Evolutionary conservation across 2,888 invertebrate genomes (phyloP).

Genomic region (Pardosa pseudoannulata): DNA sequence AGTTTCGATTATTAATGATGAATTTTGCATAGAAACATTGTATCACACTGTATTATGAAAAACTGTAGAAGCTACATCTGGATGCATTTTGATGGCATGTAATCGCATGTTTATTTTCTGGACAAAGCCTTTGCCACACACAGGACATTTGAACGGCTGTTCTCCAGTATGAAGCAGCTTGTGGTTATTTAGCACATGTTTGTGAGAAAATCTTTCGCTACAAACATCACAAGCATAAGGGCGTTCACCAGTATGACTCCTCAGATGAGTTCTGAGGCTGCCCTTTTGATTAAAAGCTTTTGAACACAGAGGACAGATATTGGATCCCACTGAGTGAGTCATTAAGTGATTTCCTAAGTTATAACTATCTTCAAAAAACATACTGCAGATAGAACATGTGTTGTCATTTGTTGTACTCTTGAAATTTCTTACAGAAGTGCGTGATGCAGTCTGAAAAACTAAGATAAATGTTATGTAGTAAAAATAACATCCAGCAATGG

Average conservation of each 20-base stretch:
- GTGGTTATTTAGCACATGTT: constrained; percentile 22
- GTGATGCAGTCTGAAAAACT: constrained; percentile 13
- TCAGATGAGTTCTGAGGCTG: constrained; percentile 25
- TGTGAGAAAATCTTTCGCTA: constrained; percentile 20
- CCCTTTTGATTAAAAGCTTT: constrained; percentile 19
- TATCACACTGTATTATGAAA: neutral
- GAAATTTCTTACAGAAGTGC: neutral
- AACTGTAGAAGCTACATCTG: neutral
- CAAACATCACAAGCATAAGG: constrained; percentile 25
- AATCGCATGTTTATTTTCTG: constrained; percentile 27
- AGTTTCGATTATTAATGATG: neutral
- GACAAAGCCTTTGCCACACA: constrained; percentile 19
- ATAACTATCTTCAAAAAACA: neutral
- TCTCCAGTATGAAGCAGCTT: constrained; percentile 28
- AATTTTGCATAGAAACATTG: neutral
- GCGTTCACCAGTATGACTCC: constrained; percentile 25
- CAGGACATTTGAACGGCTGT: constrained; percentile 9
- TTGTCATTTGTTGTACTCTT: neutral
- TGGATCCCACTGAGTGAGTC: constrained; percentile 1
- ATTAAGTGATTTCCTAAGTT: constrained; percentile 25
- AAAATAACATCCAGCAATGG: no score
- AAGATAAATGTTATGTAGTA: neutral
- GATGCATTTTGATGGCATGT: constrained; percentile 11
- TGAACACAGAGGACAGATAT: constrained; percentile 14
- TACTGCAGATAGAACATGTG: neutral